Conservation (phyloP, 2,888 invertebrate genomes). For the Stenodera caucasica region DNA sequence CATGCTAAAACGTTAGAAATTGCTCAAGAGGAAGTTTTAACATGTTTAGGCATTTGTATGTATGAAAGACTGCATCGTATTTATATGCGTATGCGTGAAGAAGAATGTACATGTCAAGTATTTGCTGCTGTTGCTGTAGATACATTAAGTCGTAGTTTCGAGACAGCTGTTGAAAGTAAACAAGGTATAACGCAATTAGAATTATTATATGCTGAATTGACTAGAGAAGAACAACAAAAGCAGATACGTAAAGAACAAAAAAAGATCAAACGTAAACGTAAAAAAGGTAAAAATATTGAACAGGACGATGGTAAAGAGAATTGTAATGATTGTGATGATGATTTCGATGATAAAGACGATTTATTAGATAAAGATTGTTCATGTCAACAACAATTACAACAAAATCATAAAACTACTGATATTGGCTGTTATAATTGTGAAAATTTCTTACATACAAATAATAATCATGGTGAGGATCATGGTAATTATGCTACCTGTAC, state of each 20-base stretch:
- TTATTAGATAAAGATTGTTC: constrained; percentile 38
- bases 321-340: constrained; percentile 53
- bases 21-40: constrained; percentile 94
- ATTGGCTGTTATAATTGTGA: constrained; percentile 34
- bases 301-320: constrained; percentile 50
- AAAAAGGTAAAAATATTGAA: constrained; percentile 63
- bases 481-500: constrained; percentile 21
- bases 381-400: constrained; percentile 23
- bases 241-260: constrained; percentile 86
- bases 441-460: constrained; percentile 22
- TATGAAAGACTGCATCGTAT: constrained; percentile 88
- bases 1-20: constrained; percentile 97
- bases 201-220: constrained; percentile 83
- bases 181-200: constrained; percentile 82
- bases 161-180: constrained; percentile 86
- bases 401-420: constrained; percentile 18
- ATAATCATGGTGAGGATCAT: constrained; percentile 26
- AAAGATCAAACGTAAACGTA: constrained; percentile 74
- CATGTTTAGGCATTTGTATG: constrained; percentile 91
- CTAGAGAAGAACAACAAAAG: constrained; percentile 82
- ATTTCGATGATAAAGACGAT: constrained; percentile 40
- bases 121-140: constrained; percentile 87
- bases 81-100: constrained; percentile 82
- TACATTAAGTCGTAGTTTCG: constrained; percentile 85
- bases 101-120: constrained; percentile 92